These are phyloP conservation scores for Zaprionus inermis DNA, from an alignment of 1,140 invertebrate genomes.

Conservation along the genomic window DNA sequence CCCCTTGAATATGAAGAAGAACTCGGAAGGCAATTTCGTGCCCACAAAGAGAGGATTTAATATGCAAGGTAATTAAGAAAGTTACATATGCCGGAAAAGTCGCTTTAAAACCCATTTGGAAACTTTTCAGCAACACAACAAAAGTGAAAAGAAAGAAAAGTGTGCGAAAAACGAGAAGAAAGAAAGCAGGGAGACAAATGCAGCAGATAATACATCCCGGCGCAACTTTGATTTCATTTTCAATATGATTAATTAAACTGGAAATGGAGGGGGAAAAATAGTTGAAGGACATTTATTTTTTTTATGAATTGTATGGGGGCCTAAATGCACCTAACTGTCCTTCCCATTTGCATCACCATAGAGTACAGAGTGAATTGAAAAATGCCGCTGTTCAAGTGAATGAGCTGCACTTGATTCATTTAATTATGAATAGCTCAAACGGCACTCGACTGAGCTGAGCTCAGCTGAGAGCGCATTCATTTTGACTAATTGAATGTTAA, in stretches of 20 bases:
- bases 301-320: background rate
- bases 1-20: background rate
- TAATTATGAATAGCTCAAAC: conserved; percentile 56
- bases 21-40: background rate
- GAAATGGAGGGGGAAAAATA: conserved; percentile 14
- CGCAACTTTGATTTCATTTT: conserved; percentile 59
- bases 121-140: conserved; percentile 11
- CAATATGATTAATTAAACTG: conserved; percentile 12
- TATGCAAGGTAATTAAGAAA: conserved; percentile 17
- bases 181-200: background rate
- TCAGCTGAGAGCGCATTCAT: conserved; percentile 29
- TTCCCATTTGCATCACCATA: background rate
- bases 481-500: conserved; percentile 76
- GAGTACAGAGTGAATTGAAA: background rate
- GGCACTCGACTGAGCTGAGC: conserved; percentile 40
- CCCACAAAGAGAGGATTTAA: conserved; percentile 2
- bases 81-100: background rate
- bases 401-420: conserved; percentile 34
- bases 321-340: conserved; percentile 3
- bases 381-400: conserved; percentile 1
- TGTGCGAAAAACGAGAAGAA: conserved; percentile 3
- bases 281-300: background rate
- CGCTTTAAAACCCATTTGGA: conserved; percentile 2
- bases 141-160: background rate
- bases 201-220: conserved; percentile 36